These are phyloP conservation scores for Halcyon senegalensis DNA, from an alignment of 2,113 vertebrate genomes.

Conservation along the genomic window DNA sequence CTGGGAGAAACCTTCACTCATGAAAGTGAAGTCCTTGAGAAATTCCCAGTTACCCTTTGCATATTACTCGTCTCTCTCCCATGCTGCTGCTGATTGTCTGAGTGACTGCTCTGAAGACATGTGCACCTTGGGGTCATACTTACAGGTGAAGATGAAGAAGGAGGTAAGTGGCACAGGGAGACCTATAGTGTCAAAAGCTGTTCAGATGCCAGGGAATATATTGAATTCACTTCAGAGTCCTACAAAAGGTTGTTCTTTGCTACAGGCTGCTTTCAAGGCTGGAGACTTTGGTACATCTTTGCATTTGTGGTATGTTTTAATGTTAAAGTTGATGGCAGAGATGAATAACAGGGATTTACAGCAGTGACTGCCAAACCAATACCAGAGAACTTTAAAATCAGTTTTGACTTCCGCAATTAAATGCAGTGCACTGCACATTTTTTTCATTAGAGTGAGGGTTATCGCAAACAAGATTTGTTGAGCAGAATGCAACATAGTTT, in stretches of 20 bases:
- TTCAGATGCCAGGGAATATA: background rate
- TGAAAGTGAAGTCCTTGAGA: background rate
- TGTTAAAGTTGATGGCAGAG: background rate
- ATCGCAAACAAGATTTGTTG: background rate
- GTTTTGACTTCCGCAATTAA: background rate
- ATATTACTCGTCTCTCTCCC: background rate
- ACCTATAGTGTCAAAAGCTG: background rate
- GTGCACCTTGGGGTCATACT: background rate
- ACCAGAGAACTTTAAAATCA: background rate
- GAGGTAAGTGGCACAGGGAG: background rate
- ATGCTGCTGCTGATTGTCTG: accelerated
- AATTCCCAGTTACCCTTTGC: background rate
- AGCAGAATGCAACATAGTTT: background rate
- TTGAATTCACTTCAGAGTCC: background rate
- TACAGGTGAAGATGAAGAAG: background rate
- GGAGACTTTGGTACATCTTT: background rate
- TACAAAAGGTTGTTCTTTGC: background rate
- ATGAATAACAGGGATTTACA: background rate
- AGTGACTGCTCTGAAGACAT: background rate
- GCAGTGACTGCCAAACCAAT: background rate
- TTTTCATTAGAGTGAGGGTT: background rate
- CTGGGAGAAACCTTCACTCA: background rate
- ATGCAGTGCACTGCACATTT: background rate
- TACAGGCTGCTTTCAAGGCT: background rate
- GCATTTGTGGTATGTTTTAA: background rate